phyloP scores from a whole-genome alignment of 2,797 vertebrate genomes.

The Xiphophorus birchmanni region DNA sequence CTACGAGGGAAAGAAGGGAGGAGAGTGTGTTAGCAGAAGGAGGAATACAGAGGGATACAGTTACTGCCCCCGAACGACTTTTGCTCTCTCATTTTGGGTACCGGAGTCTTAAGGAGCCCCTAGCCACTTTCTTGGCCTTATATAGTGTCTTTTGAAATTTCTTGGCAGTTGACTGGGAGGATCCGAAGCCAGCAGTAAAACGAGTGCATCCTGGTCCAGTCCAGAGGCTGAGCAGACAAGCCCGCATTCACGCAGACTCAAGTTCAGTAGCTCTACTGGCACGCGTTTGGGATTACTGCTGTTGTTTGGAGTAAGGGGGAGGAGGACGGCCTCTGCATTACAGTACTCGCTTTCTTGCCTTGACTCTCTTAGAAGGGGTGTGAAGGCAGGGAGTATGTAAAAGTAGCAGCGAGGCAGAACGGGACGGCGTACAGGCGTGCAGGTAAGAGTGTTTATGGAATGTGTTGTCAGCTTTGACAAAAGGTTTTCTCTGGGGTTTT shows the following conservation, averaged over 20 bases:
- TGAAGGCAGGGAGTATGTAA: slow-evolving; percentile 56
- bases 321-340: slow-evolving; percentile 59
- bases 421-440: slow-evolving; percentile 42
- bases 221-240: slow-evolving; percentile 56
- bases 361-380: slow-evolving; percentile 52
- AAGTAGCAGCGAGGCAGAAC: slow-evolving; percentile 60
- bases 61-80: slow-evolving; percentile 66
- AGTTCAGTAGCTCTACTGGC: slow-evolving; percentile 72
- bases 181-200: slow-evolving; percentile 54
- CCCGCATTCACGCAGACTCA: slow-evolving; percentile 41
- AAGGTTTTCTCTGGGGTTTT: background rate
- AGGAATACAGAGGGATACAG: slow-evolving; percentile 62
- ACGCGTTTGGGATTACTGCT: slow-evolving; percentile 73
- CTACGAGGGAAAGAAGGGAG: slow-evolving; percentile 42
- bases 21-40: slow-evolving; percentile 39
- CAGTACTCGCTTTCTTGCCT: slow-evolving; percentile 58
- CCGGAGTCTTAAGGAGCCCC: slow-evolving; percentile 65
- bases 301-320: slow-evolving; percentile 59
- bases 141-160: slow-evolving; percentile 73
- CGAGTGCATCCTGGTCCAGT: slow-evolving; percentile 63
- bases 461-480: background rate
- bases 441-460: slow-evolving; percentile 64
- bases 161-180: slow-evolving; percentile 63
- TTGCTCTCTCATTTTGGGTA: slow-evolving; percentile 69
- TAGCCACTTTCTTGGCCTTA: slow-evolving; percentile 76